A percentile compares a stretch with the other conserved stretches of the same genome.
Evolutionary conservation across 2,113 vertebrate species (phyloP).

Genomic region (Sigmodon hispidus): DNA sequence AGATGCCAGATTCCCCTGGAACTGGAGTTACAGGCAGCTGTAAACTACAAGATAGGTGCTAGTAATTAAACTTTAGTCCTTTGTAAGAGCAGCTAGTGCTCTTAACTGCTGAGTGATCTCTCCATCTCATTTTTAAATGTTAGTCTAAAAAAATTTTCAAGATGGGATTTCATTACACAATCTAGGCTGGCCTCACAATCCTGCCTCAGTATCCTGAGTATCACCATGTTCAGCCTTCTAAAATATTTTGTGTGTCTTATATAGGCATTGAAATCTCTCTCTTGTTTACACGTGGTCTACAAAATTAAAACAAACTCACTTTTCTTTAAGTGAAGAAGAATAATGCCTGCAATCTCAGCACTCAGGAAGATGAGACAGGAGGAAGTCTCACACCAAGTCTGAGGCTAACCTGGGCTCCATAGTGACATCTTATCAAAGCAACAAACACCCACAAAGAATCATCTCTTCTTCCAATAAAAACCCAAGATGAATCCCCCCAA

Average conservation of each 20-base stretch:
- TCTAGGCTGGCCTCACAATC: not conserved
- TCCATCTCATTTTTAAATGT: not conserved
- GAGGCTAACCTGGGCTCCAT: not conserved
- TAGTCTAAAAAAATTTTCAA: constrained; percentile 15
- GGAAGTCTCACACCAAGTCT: not conserved
- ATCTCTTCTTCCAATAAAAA: not conserved
- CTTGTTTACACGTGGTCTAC: constrained; percentile 1
- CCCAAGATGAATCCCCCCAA: not conserved
- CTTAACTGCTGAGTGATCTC: not conserved
- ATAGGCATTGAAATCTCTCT: constrained; percentile 18
- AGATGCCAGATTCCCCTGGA: not conserved
- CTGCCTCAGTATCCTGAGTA: not conserved
- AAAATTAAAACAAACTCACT: no score
- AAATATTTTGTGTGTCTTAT: constrained; percentile 31
- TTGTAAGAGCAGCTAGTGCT: not conserved
- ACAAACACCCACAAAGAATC: not conserved
- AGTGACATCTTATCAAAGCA: not conserved
- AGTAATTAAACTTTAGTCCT: not conserved
- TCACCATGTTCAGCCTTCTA: not conserved
- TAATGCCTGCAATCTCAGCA: not conserved
- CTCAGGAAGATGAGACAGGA: not conserved
- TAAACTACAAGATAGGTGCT: not conserved
- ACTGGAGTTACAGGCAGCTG: not conserved
- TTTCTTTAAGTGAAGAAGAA: not conserved
- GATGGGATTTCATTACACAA: not conserved